Conservation (phyloP, 2,888 invertebrate species). For the Chaitophorus viminalis region DNA sequence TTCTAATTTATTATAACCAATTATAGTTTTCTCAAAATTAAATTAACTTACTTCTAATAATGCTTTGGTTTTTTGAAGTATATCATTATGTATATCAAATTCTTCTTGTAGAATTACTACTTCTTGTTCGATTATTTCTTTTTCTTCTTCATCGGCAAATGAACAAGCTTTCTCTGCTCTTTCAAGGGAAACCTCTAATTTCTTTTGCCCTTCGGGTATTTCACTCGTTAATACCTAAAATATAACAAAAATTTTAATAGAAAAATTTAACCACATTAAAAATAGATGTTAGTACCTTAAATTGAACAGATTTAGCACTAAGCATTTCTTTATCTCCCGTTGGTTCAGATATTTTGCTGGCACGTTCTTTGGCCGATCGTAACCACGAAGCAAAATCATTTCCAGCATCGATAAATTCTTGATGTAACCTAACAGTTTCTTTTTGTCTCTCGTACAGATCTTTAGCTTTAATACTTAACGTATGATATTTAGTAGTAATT, state of each 20-base stretch:
- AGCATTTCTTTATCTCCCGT: slow-evolving; percentile 91
- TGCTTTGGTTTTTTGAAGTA: slow-evolving; percentile 81
- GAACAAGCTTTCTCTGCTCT: slow-evolving; percentile 88
- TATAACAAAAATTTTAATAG: slow-evolving; percentile 37
- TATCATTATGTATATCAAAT: slow-evolving; percentile 83
- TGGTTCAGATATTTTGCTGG: slow-evolving; percentile 91
- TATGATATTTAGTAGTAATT: slow-evolving; percentile 90
- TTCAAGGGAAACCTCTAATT: slow-evolving; percentile 83
- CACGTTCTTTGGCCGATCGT: slow-evolving; percentile 86
- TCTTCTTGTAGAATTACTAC: slow-evolving; percentile 90
- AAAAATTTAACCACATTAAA: not conserved
- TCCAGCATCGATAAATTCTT: slow-evolving; percentile 90
- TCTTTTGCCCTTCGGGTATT: slow-evolving; percentile 83
- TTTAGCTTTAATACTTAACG: slow-evolving; percentile 88
- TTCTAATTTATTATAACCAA: not conserved
- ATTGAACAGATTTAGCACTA: slow-evolving; percentile 84
- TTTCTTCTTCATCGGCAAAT: slow-evolving; percentile 84
- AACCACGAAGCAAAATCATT: slow-evolving; percentile 94
- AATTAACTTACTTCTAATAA: slow-evolving; percentile 74
- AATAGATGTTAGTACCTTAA: slow-evolving; percentile 70
- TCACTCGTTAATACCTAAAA: slow-evolving; percentile 79
- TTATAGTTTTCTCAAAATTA: not conserved
- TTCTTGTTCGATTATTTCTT: slow-evolving; percentile 91
- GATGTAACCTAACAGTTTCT: slow-evolving; percentile 89
- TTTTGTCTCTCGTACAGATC: slow-evolving; percentile 89